These are phyloP conservation scores for Ameiurus melas DNA, from an alignment of 2,113 vertebrate genomes.

Conservation along the genomic window DNA sequence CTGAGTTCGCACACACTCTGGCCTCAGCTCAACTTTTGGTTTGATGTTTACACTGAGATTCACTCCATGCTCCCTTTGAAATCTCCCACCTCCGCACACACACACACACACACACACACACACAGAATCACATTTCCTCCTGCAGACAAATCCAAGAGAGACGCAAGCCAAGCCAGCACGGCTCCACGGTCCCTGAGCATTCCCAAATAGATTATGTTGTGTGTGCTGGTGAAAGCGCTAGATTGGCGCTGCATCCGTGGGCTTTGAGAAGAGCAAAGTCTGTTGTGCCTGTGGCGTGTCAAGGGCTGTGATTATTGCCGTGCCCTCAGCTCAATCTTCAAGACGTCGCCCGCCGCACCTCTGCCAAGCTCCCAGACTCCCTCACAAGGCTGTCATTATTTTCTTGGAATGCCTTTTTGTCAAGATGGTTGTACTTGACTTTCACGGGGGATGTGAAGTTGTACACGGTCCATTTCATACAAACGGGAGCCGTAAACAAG, in stretches of 20 bases:
- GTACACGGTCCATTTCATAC: conserved; percentile 49
- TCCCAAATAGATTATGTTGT: conserved; percentile 70
- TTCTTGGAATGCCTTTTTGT: conserved; percentile 44
- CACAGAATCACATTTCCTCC: conserved; percentile 57
- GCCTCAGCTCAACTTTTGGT: conserved; percentile 16
- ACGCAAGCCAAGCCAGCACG: conserved; percentile 60
- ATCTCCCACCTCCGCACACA: conserved; percentile 41
- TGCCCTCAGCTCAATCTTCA: conserved; percentile 73
- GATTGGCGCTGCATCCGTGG: conserved; percentile 66
- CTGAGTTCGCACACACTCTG: conserved; percentile 2
- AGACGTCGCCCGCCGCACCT: conserved; percentile 63
- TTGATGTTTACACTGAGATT: conserved; percentile 35
- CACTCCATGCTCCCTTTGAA: conserved; percentile 48
- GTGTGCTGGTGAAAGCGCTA: conserved; percentile 60
- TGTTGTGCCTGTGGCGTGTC: conserved; percentile 68
- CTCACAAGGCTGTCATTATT: conserved; percentile 75
- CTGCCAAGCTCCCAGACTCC: conserved; percentile 69
- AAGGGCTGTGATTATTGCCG: conserved; percentile 73
- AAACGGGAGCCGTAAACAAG: conserved; percentile 45
- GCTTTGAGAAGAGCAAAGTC: conserved; percentile 70
- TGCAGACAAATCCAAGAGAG: conserved; percentile 54
- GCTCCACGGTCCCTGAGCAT: conserved; percentile 59
- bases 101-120: conserved; percentile 1
- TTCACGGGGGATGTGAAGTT: conserved; percentile 46
- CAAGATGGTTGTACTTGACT: conserved; percentile 65